Base-by-base conservation (phyloP, 2,113 vertebrate species). In the Notothenia coriiceps region DNA sequence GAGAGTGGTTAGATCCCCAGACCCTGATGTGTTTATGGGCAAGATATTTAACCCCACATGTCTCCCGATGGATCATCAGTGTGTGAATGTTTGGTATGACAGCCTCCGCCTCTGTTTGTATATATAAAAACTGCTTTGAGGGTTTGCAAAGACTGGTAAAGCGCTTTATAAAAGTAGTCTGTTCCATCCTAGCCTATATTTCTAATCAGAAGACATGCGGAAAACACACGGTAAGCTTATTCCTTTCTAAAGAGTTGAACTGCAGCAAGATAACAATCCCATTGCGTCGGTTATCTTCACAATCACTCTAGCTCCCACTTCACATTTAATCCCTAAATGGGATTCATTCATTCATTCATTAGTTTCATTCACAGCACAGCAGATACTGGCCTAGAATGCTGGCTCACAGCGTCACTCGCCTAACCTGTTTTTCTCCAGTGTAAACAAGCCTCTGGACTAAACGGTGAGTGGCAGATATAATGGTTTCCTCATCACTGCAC, bases 321-420 rank as follows among this genome's bases (percentile, higher is more conserved):
- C 44, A 66, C 47, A 69, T 87, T 81, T 75, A 88, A 90, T 90
- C 80, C 64, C 65, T 61, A 63, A 86, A 89, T 88, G 90, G 86
- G 80, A 71, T 62, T 57, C 71, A 22, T 22, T 22, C 22, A 22
- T 22, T 22, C 22, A 22, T 22, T 22, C 72, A 87, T 91, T 88
- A 83, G 84, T 74, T 71, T 83, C 80, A 83, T 72, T 85, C 76
- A 81, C 72, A 74, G 66, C 81, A 62, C 77, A 71, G 52, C 22
- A 11, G 40, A 43, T 29, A 29, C 67, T 75, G 78, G 76, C 83
- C 85, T 67, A 59, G 77, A 80, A 73, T 84, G 33, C 85, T 69
- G 75, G 54, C 79, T 85, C 86, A 35, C 61, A 12, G 62, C 61
- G 83, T 80, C 51, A 69, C 74, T 68, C 82, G 61, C 71, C 80